A percentile compares a stretch with the other conserved stretches of the same genome.
Conservation (phyloP, 2,113 vertebrate species). For the Nibea albiflora region DNA sequence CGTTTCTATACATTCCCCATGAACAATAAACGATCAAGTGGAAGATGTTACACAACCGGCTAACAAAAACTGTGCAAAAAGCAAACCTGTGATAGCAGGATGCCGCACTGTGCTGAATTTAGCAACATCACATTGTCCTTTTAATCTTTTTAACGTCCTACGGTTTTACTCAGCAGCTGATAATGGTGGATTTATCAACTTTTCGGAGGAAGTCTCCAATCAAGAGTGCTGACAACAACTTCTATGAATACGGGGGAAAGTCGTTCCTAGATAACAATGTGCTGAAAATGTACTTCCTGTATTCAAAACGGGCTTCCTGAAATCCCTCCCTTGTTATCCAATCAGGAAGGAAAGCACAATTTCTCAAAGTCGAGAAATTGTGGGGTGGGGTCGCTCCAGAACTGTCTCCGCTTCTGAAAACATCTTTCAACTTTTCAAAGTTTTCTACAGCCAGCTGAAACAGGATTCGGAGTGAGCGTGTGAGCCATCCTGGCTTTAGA, state of each 20-base stretch:
- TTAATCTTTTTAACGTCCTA: background rate
- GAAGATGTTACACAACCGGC: constrained; percentile 25
- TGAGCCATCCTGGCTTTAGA: constrained; percentile 13
- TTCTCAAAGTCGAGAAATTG: too few species aligned
- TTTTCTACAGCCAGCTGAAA: background rate
- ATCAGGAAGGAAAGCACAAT: constrained; percentile 66
- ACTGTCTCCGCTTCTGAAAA: background rate
- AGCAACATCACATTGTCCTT: background rate
- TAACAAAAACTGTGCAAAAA: background rate
- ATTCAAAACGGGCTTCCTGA: constrained; percentile 60
- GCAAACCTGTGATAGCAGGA: background rate
- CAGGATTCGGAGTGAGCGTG: background rate
- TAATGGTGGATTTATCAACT: constrained; percentile 23
- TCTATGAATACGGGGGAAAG: constrained; percentile 18
- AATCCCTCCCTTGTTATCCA: constrained; percentile 66
- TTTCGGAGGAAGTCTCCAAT: constrained; percentile 57
- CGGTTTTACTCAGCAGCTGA: constrained; percentile 7
- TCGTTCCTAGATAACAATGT: constrained; percentile 62
- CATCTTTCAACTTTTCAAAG: background rate
- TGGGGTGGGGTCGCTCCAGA: constrained; percentile 40
- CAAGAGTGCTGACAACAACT: constrained; percentile 26
- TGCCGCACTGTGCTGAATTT: background rate
- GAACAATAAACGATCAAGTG: background rate
- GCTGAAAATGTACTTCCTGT: constrained; percentile 69
- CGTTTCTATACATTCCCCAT: constrained; percentile 39